A percentile compares a stretch with the other conserved stretches of the same genome.
Evolutionary conservation across 2,113 vertebrate genomes (phyloP).

Genomic region (Callipepla californica): DNA sequence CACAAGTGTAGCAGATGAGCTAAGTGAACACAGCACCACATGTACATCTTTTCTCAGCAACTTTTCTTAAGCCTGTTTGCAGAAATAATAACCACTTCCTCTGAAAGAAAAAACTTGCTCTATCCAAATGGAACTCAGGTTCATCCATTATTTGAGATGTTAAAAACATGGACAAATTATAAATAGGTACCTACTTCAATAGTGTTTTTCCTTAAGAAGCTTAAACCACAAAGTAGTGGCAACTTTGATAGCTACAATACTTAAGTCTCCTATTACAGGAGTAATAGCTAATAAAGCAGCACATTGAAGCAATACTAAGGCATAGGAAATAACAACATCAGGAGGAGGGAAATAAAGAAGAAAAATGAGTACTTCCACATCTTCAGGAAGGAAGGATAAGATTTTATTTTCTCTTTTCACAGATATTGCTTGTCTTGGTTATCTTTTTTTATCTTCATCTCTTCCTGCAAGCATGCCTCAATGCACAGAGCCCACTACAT

Average conservation of each 20-base stretch:
- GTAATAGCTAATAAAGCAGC: neutral
- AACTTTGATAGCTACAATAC: neutral
- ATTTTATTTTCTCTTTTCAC: neutral
- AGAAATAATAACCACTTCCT: neutral
- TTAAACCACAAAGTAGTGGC: neutral
- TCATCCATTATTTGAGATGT: neutral
- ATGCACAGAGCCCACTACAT: neutral
- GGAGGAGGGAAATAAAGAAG: neutral
- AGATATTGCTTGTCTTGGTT: neutral
- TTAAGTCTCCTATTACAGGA: neutral
- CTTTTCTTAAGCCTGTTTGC: neutral
- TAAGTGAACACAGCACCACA: neutral
- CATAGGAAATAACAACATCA: neutral
- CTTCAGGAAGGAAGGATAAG: neutral
- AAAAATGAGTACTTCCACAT: neutral
- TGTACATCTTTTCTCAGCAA: neutral
- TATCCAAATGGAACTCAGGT: neutral
- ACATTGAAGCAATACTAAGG: neutral
- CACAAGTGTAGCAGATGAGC: accelerated
- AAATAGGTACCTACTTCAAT: neutral
- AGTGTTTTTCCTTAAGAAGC: neutral
- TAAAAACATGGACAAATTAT: neutral
- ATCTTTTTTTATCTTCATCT: neutral
- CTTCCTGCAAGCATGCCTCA: neutral
- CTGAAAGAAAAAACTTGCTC: neutral